phyloP scores from a whole-genome alignment of 2,797 vertebrate genomes.

The Siniperca scherzeri region DNA sequence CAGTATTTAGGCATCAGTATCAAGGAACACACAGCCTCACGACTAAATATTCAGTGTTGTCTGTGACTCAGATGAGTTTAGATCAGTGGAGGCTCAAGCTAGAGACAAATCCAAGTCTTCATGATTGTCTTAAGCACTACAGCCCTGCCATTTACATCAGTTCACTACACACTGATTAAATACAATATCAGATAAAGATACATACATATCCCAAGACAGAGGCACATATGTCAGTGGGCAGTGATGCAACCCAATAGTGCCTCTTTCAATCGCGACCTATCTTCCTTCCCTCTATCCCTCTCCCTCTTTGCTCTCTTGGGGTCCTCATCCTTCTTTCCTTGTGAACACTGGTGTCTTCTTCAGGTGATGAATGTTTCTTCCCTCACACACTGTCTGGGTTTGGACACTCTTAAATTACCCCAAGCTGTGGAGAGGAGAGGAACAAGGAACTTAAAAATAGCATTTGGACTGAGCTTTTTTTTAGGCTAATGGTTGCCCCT shows the following conservation, averaged over 20 bases:
- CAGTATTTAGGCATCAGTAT: not conserved
- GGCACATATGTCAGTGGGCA: not conserved
- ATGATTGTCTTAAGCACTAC: not conserved
- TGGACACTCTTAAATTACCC: conserved; percentile 82
- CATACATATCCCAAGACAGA: not conserved
- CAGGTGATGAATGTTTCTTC: conserved; percentile 80
- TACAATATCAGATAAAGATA: not conserved
- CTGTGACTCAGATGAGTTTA: not conserved
- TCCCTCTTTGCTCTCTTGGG: conserved; percentile 51
- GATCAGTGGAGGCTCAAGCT: not conserved
- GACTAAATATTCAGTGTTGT: not conserved
- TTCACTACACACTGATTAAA: conserved; percentile 7
- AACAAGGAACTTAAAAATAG: conserved; percentile 82
- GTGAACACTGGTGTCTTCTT: conserved; percentile 77
- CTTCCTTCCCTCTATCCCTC: conserved; percentile 44
- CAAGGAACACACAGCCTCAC: not conserved
- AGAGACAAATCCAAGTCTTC: not conserved
- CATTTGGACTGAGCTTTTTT: conserved; percentile 66
- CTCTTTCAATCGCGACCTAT: conserved; percentile 37
- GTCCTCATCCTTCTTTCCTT: conserved; percentile 71
- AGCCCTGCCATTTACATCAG: not conserved
- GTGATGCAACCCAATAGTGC: conserved; percentile 31
- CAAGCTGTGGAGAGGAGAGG: conserved; percentile 68
- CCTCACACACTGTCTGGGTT: conserved; percentile 68
- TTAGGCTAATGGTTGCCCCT: conserved; percentile 66